Base-by-base conservation (phyloP, 2,888 invertebrate genomes). In the Cataglyphis cursor region DNA sequence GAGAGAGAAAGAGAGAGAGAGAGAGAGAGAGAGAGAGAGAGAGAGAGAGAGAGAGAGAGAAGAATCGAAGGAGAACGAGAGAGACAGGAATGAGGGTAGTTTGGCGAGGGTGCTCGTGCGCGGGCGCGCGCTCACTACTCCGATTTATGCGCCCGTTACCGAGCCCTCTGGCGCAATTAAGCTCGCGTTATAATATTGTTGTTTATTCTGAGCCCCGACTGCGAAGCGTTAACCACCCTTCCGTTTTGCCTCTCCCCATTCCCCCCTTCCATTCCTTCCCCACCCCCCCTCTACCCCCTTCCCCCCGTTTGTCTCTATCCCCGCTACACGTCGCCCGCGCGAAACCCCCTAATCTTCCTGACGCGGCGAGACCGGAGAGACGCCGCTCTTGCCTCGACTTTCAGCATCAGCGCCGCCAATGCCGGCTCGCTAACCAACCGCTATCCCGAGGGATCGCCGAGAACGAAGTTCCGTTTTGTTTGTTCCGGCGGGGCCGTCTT, bases 121-220 rank as follows among this genome's bases (percentile, higher is more conserved):
- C 85, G 76, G 18, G 75, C 82, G 86, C 89, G 88, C 91, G 88
- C 88, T 85, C 89, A 87, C 90, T 90, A 90, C 87, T 90, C 92
- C 93, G 93, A 94, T 94, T 94, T 94, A 94, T 94, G 93, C 92
- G 90, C 91, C 92, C 93, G 92, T 93, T 94, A 93, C 92, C 93
- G 92, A 93, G 93, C 93, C 94, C 93, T 94, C 94, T 90, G 92
- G 93, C 92, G 93, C 94, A 94, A 94, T 94, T 94, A 94, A 94
- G 94, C 94, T 93, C 93, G 93, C 93, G 94, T 94, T 94, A 94
- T 94, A 94, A 94, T 94, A 94, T 94, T 93, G 93, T 94, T 94
- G 94, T 94, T 94, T 94, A 94, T 94, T 93, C 92, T 91, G 91
- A 91, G 91, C 92, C 90, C 91, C 92, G 92, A 91, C 92, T 92